Conservation (phyloP, 2,113 vertebrate genomes). For the Crotalus horridus region DNA sequence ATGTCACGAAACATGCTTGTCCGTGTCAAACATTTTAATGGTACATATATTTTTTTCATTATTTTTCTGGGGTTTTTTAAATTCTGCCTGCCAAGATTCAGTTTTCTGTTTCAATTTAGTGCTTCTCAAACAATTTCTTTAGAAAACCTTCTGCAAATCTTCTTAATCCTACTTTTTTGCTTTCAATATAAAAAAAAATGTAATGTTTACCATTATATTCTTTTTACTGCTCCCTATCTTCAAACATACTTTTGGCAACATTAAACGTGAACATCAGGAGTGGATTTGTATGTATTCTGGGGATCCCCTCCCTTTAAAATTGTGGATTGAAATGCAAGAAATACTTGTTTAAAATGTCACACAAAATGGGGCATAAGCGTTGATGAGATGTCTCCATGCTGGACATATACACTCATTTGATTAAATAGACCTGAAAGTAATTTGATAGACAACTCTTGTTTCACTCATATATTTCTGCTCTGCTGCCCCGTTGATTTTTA, state of each 20-base stretch:
- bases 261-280: no score
- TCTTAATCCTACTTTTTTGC: background rate
- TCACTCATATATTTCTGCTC: conserved; percentile 23
- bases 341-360: background rate
- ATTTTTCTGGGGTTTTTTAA: background rate
- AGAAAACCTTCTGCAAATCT: background rate
- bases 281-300: background rate
- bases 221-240: background rate
- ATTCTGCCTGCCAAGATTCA: background rate
- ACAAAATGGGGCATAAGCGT: background rate
- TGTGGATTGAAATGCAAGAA: background rate
- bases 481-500: conserved; percentile 18
- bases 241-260: background rate
- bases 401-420: background rate
- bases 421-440: conserved; percentile 7
- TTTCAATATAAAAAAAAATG: background rate
- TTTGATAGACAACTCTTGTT: conserved; percentile 18
- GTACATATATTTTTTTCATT: background rate
- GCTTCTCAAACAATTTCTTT: background rate
- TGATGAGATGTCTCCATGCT: background rate
- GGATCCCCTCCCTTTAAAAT: no score
- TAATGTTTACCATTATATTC: background rate
- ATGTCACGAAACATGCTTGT: background rate
- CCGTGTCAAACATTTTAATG: background rate
- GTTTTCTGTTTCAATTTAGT: background rate